Evolutionary conservation across 2,113 vertebrate species (phyloP).

Genomic region (Crypturellus undulatus): DNA sequence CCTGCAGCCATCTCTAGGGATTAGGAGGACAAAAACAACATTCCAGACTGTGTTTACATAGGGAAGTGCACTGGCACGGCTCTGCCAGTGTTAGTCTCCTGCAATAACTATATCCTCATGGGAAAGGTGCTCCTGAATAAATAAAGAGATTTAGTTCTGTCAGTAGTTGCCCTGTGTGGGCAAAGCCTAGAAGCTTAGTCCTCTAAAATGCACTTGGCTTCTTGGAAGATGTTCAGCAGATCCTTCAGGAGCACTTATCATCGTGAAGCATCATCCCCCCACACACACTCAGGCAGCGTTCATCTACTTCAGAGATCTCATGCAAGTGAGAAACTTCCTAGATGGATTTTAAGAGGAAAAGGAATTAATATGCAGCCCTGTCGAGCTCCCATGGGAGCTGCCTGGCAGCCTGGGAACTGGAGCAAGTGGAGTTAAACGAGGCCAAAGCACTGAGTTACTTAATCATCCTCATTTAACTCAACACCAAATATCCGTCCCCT

Average conservation of each 20-base stretch:
- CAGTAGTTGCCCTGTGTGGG: background rate
- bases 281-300: background rate
- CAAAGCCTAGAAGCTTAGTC: background rate
- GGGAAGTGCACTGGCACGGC: slow-evolving; percentile 44
- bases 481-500: background rate
- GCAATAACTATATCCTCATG: background rate
- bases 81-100: background rate
- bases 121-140: slow-evolving; percentile 20
- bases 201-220: background rate
- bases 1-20: slow-evolving; percentile 35
- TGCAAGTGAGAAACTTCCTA: background rate
- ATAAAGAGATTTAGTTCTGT: background rate
- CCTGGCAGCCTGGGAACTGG: background rate
- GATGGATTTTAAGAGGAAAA: background rate
- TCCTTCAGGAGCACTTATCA: background rate
- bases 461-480: background rate
- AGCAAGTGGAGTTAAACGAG: background rate
- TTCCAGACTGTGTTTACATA: slow-evolving; percentile 46
- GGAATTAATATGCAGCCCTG: background rate
- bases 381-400: background rate
- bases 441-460: background rate
- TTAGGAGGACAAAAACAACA: slow-evolving; percentile 57
- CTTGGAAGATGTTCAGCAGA: background rate
- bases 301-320: background rate
- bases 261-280: background rate